These are phyloP conservation scores for Chionoecetes opilio DNA, from an alignment of 1,140 invertebrate species.

Conservation along the genomic window DNA sequence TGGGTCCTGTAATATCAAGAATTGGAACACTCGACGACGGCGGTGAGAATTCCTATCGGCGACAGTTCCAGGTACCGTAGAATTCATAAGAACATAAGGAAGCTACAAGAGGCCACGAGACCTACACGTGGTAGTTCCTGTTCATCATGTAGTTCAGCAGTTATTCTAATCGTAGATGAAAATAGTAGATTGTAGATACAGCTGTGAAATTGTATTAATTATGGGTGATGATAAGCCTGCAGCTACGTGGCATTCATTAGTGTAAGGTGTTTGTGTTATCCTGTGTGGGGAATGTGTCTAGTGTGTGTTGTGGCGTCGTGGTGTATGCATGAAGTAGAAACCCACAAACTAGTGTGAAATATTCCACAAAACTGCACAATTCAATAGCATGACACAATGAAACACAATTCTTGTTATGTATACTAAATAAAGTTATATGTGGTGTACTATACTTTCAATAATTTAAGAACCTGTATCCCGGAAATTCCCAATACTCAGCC, in stretches of 20 bases:
- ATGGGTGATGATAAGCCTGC: not conserved
- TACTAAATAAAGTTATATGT: not conserved
- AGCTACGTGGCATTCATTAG: not conserved
- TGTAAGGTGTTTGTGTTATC: not conserved
- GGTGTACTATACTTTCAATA: not conserved
- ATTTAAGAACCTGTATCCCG: not conserved
- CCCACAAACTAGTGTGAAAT: not conserved
- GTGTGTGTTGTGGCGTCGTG: too few relatives aligned
- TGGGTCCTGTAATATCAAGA: too few relatives aligned
- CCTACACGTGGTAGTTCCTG: too few relatives aligned
- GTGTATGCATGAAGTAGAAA: not conserved
- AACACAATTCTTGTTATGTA: not conserved
- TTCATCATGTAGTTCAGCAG: too few relatives aligned
- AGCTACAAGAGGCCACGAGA: too few relatives aligned
- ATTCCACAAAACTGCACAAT: not conserved
- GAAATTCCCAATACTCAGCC: not conserved
- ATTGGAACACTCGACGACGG: too few relatives aligned
- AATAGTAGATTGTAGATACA: too few relatives aligned
- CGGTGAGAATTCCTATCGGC: too few relatives aligned
- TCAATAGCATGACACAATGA: not conserved
- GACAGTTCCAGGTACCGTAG: too few relatives aligned
- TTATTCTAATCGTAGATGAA: too few relatives aligned
- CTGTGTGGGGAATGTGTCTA: too few relatives aligned
- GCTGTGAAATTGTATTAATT: not conserved
- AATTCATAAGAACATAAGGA: too few relatives aligned